A percentile compares a stretch with the other conserved stretches of the same genome.
Evolutionary conservation across 2,888 invertebrate species (phyloP).

Genomic region (Lycophotia porphyrea): DNA sequence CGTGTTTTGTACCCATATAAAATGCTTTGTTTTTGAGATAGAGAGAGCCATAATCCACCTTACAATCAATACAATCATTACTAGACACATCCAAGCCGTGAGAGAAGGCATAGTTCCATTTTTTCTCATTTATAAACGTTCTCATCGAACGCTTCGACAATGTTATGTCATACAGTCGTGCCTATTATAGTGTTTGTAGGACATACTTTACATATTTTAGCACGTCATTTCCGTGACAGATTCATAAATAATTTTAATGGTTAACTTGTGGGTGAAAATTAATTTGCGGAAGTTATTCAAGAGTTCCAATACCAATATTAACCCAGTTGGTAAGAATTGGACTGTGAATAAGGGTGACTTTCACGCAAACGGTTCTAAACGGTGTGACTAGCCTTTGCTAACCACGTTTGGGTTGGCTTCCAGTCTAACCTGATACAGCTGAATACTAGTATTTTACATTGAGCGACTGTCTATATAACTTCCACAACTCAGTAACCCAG

Average conservation of each 20-base stretch:
- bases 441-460: no score
- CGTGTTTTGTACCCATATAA: no score
- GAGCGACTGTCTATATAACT: no score
- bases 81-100: constrained; percentile 8
- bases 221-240: constrained; percentile 5
- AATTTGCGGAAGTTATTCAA: background rate
- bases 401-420: background rate
- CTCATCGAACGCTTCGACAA: constrained; percentile 19
- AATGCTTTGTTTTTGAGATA: no score
- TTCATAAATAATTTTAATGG: constrained; percentile 13
- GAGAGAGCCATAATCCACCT: background rate
- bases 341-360: background rate
- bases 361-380: background rate
- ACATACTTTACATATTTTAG: constrained; percentile 9
- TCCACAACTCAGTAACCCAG: no score
- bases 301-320: background rate
- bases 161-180: constrained; percentile 23
- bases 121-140: background rate
- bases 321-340: background rate
- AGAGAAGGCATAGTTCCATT: constrained; percentile 6
- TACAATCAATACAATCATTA: background rate
- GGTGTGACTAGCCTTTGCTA: background rate
- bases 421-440: background rate
- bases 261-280: constrained; percentile 1
- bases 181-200: constrained; percentile 1